Conservation (phyloP, 2,888 invertebrate genomes). For the Metellina segmentata region DNA sequence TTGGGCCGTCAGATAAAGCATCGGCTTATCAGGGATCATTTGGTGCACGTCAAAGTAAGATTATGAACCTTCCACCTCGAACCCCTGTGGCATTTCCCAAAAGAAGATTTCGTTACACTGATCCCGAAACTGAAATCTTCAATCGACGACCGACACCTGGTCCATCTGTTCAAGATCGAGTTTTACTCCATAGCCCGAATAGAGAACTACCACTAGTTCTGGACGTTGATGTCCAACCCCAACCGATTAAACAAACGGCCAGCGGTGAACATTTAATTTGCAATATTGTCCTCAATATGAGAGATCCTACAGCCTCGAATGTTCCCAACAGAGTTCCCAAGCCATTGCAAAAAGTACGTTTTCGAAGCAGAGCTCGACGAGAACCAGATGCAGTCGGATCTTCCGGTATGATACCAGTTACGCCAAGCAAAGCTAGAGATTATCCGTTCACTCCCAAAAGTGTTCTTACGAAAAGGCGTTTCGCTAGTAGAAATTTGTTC, state of each 20-base stretch:
- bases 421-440: background rate
- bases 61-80: background rate
- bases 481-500: background rate
- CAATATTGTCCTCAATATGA: constrained; percentile 10
- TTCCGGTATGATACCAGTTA: background rate
- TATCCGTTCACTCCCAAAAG: background rate
- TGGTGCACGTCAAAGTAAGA: too few species aligned
- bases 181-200: constrained; percentile 13
- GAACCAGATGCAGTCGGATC: background rate
- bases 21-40: too few species aligned
- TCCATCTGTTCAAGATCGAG: background rate
- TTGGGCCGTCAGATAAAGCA: too few species aligned
- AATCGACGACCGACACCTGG: background rate
- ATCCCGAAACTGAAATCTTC: background rate
- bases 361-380: background rate
- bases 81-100: background rate
- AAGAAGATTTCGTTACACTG: background rate
- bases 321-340: background rate
- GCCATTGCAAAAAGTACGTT: background rate
- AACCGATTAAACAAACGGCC: background rate
- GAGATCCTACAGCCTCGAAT: background rate
- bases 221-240: constrained; percentile 11
- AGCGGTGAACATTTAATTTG: constrained; percentile 33
- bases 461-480: background rate
- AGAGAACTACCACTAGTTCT: constrained; percentile 7